Evolutionary conservation across 2,888 invertebrate species (phyloP).

Genomic region (Augiades crinisus): DNA sequence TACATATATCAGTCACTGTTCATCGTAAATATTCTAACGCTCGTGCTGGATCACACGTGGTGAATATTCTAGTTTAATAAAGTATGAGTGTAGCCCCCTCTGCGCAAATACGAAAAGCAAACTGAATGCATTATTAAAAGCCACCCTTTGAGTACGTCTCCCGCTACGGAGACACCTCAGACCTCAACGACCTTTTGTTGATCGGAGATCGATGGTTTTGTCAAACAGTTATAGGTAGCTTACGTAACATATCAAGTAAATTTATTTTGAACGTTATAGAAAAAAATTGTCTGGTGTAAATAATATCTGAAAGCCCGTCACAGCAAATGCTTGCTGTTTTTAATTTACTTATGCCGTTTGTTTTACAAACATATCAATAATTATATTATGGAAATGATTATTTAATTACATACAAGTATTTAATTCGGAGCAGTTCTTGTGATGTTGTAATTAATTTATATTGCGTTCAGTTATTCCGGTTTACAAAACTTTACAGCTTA

Average conservation of each 20-base stretch:
- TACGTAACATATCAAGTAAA: too few relatives aligned
- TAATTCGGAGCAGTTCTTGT: too few relatives aligned
- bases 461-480: constrained; percentile 46
- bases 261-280: too few relatives aligned
- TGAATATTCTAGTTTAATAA: constrained; percentile 54
- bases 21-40: constrained; percentile 57
- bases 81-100: constrained; percentile 51
- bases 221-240: background rate
- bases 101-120: constrained; percentile 61
- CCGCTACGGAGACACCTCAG: constrained; percentile 17
- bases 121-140: constrained; percentile 67
- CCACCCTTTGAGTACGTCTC: constrained; percentile 42
- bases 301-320: too few relatives aligned
- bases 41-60: constrained; percentile 41
- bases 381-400: too few relatives aligned
- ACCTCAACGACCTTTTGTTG: constrained; percentile 16
- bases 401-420: too few relatives aligned
- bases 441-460: constrained; percentile 35
- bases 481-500: constrained; percentile 55
- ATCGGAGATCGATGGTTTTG: constrained; percentile 2
- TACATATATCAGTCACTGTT: constrained; percentile 66
- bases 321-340: too few relatives aligned
- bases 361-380: too few relatives aligned
- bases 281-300: too few relatives aligned
- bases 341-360: too few relatives aligned